These are phyloP conservation scores for Scyliorhinus canicula DNA, from an alignment of 2,797 vertebrate species.

Conservation along the genomic window DNA sequence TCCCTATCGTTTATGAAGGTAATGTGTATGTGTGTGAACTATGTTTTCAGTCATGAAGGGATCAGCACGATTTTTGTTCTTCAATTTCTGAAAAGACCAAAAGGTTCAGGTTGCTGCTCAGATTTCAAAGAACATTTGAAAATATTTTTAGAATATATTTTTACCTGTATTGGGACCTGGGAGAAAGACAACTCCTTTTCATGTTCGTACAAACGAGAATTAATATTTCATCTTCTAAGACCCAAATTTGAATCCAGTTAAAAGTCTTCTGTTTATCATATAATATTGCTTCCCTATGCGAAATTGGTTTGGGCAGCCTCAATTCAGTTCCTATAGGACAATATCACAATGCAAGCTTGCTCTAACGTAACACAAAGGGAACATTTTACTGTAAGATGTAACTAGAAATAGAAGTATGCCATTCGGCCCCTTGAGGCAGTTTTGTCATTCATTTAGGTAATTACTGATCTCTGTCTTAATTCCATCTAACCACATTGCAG, in stretches of 20 bases:
- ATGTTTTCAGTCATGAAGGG: neutral
- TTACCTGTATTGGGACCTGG: neutral
- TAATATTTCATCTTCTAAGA: neutral
- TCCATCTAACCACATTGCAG: no score
- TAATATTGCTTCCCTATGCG: neutral
- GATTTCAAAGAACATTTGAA: neutral
- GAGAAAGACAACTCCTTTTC: neutral
- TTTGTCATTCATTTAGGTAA: no score
- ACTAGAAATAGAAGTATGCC: no score
- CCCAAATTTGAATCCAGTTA: neutral
- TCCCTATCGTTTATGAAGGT: slow-evolving; percentile 98
- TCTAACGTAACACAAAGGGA: no score
- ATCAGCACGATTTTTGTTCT: neutral
- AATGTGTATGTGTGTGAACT: neutral
- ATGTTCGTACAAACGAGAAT: neutral
- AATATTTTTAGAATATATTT: neutral
- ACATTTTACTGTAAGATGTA: no score
- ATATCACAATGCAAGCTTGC: no score
- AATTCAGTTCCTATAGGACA: no score
- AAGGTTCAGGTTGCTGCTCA: neutral
- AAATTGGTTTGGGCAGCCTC: no score
- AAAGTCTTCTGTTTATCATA: neutral
- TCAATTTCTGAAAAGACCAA: neutral
- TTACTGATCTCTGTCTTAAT: no score
- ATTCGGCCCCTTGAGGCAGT: no score